phyloP scores from a whole-genome alignment of 2,888 invertebrate genomes.

The Cloeon dipterum region DNA sequence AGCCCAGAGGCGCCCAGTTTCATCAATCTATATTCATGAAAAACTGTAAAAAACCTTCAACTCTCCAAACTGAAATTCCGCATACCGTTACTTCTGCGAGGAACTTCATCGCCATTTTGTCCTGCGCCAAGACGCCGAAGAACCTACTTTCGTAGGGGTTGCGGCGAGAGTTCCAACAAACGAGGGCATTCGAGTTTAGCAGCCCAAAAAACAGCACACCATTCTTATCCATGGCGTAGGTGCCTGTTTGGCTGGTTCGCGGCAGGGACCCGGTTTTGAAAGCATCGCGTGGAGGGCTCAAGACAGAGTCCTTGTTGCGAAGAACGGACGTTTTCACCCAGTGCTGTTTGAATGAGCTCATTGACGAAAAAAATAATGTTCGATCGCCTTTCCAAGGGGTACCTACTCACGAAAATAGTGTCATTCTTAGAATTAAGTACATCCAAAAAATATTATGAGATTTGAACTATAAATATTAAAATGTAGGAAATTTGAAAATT shows the following conservation, averaged over 20 bases:
- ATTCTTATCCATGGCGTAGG: slow-evolving; percentile 14
- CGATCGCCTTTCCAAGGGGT: no score
- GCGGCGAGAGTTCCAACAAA: slow-evolving; percentile 17
- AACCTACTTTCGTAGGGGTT: slow-evolving; percentile 15
- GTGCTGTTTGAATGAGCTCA: slow-evolving; percentile 40
- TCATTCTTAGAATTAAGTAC: background rate
- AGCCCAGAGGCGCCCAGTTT: slow-evolving; percentile 42
- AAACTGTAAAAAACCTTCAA: no score
- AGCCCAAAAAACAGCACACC: slow-evolving; percentile 18
- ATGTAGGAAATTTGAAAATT: no score
- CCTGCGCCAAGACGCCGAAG: slow-evolving; percentile 13
- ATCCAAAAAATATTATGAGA: no score
- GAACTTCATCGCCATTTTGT: slow-evolving; percentile 2
- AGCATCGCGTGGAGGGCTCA: background rate
- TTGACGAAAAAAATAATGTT: slow-evolving; percentile 42
- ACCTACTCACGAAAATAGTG: no score
- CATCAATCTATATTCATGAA: no score
- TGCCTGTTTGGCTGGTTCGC: slow-evolving; percentile 12
- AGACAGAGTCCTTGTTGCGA: background rate
- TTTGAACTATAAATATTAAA: no score
- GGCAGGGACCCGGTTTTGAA: slow-evolving; percentile 6
- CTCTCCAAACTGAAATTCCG: no score
- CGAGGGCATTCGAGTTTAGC: slow-evolving; percentile 14
- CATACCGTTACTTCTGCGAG: background rate
- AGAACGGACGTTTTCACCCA: slow-evolving; percentile 24